Evolutionary conservation across 2,888 invertebrate species (phyloP), one percentile per base, ranked within the genome.

Genomic region (Brachynemurus nebulosus): DNA sequence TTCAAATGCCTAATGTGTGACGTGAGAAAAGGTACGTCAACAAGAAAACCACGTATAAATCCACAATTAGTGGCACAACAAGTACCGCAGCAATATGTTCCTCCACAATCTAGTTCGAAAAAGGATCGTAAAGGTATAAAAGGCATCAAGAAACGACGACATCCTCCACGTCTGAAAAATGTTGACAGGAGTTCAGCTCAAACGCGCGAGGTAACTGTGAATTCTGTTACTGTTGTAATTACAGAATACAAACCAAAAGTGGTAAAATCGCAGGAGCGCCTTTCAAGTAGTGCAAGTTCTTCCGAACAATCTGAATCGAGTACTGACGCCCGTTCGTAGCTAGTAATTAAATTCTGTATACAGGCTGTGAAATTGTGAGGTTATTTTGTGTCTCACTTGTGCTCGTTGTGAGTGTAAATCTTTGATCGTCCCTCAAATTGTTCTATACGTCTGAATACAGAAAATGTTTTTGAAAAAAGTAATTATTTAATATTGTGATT

Each of bases 1-100:
- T 97, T 97, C 72, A 97, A 96, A 78, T 98, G 97, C 76, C 85
- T 91, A 60, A 96, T 98, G 91, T 97, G 97, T 75, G 96, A 96
- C 76, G 92, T 95, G 59, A 77, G 97, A 59, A 98, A 97, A 80
- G 96, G 86, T 58, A 86, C 86, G 52, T 85, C 85, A 45, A 86
- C 86, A 53, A 77, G 86, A 58, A 96, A 96, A 68, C 96, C 96
- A 51, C 80, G 93, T 55, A 78, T 95, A 60, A 96, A 96, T 70
- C 91, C 92, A n/a, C 92, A 93, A 60, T 68, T 95, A 60, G 95
- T 86, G 57, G 93, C 95, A 42, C 92, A 93, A 59, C 95, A 95
- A 70, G 89, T 89, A 48, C 86, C 81, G 51, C 81, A 80, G 54
- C 77, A 81, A 61, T 71, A 74, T 53, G 58, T 63, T 45, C 71